Percentiles rank a stretch among this genome's conserved stretches.
phyloP scores from a whole-genome alignment of 1,140 invertebrate genomes.

The Venturia canescens region DNA sequence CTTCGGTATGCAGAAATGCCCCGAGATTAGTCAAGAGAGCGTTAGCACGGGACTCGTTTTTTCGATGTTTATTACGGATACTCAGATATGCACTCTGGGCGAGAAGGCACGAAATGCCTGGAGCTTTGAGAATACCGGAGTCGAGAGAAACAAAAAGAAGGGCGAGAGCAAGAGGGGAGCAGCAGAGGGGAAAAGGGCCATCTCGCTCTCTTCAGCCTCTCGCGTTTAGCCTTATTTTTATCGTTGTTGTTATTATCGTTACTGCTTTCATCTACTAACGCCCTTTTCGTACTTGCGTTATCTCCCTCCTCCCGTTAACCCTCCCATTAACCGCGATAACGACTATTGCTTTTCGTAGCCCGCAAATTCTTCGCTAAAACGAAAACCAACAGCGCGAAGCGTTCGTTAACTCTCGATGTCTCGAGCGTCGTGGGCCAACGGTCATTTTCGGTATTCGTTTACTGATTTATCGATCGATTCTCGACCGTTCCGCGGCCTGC shows the following conservation, averaged over 20 bases:
- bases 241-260: conserved; percentile 11
- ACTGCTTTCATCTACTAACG: not conserved
- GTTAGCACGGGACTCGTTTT: conserved; percentile 36
- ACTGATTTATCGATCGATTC: too few species aligned
- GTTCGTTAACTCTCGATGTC: not conserved
- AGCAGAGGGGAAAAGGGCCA: conserved; percentile 7
- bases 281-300: not conserved
- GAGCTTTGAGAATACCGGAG: conserved; percentile 27
- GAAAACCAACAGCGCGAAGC: not conserved
- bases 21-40: conserved; percentile 64
- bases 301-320: not conserved
- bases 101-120: not conserved
- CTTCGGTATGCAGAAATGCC: conserved; percentile 66
- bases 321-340: conserved; percentile 5
- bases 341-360: not conserved
- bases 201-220: not conserved
- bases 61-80: conserved; percentile 24
- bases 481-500: too few species aligned
- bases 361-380: conserved; percentile 15
- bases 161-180: too few species aligned
- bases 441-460: too few species aligned
- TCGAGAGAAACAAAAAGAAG: conserved; percentile 18
- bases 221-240: conserved; percentile 4
- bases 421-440: too few species aligned
- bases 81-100: conserved; percentile 14